Evolutionary conservation across 2,888 invertebrate genomes (phyloP).

Genomic region (Aradus depressus): DNA sequence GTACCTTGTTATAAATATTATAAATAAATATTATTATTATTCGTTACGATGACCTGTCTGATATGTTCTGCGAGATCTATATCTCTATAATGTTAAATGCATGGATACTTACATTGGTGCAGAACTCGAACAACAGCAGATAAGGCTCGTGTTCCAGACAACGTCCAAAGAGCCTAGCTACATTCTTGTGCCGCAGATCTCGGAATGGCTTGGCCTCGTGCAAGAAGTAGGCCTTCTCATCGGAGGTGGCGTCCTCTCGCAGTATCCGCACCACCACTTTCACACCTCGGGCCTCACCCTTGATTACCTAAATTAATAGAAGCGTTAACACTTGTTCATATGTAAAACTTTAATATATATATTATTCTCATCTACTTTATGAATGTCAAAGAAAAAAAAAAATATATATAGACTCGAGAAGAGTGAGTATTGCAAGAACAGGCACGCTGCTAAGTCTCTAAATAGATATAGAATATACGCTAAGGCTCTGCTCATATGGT

Average conservation of each 20-base stretch:
- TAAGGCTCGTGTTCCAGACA: constrained; percentile 70
- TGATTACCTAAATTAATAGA: constrained; percentile 49
- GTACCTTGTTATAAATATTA: too few relatives aligned
- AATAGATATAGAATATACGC: too few relatives aligned
- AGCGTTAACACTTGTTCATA: not conserved
- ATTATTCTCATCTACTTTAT: not conserved
- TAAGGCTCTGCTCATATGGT: too few relatives aligned
- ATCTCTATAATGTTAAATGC: too few relatives aligned
- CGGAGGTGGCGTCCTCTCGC: constrained; percentile 61
- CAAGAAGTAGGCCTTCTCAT: constrained; percentile 65
- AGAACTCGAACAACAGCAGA: constrained; percentile 64
- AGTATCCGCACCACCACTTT: constrained; percentile 68
- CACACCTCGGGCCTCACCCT: constrained; percentile 56
- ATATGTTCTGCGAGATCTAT: too few relatives aligned
- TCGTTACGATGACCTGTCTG: too few relatives aligned
- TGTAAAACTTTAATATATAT: not conserved
- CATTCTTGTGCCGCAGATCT: constrained; percentile 58
- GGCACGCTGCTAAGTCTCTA: too few relatives aligned
- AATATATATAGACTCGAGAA: too few relatives aligned
- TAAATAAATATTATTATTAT: too few relatives aligned
- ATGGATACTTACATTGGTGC: constrained; percentile 45
- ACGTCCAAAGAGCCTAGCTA: constrained; percentile 58
- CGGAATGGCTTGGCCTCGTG: constrained; percentile 63
- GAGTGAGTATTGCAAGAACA: too few relatives aligned
- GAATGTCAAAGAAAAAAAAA: too few relatives aligned